These are phyloP conservation scores for Todus mexicanus DNA, from an alignment of 2,797 vertebrate genomes.

Conservation along the genomic window DNA sequence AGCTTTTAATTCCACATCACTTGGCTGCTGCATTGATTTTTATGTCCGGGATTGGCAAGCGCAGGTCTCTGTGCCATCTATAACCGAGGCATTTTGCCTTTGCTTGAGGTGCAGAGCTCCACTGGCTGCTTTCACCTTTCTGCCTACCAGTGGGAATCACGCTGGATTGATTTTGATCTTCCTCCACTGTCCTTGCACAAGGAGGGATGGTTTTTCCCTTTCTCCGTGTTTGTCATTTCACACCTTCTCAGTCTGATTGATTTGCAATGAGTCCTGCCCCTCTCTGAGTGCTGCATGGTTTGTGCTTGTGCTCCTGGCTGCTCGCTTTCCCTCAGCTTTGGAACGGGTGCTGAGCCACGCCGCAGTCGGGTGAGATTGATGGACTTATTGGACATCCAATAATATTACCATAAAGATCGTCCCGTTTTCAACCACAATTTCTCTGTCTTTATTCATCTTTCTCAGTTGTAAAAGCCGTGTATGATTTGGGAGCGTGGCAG, in stretches of 20 bases:
- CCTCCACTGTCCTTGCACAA: not conserved
- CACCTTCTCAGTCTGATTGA: not conserved
- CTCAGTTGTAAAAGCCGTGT: not conserved
- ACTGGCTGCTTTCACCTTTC: not conserved
- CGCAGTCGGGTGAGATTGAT: not conserved
- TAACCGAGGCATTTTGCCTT: not conserved
- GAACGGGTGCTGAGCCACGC: accelerated
- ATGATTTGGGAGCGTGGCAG: not conserved
- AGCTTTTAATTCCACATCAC: not conserved
- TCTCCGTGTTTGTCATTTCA: not conserved
- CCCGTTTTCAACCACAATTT: not conserved
- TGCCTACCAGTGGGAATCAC: not conserved
- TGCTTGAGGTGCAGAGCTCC: not conserved
- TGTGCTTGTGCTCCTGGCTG: not conserved
- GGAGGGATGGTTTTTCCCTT: not conserved
- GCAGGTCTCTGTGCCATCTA: not conserved
- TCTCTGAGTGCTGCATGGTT: not conserved
- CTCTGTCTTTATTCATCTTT: conserved; percentile 21
- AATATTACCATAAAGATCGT: not conserved
- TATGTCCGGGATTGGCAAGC: not conserved
- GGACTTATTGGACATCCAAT: not conserved
- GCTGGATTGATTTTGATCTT: not conserved
- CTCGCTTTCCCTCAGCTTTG: not conserved
- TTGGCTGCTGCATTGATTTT: not conserved
- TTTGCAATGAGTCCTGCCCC: not conserved